phyloP scores from a whole-genome alignment of 2,888 invertebrate species.

The Dynastes maya region DNA sequence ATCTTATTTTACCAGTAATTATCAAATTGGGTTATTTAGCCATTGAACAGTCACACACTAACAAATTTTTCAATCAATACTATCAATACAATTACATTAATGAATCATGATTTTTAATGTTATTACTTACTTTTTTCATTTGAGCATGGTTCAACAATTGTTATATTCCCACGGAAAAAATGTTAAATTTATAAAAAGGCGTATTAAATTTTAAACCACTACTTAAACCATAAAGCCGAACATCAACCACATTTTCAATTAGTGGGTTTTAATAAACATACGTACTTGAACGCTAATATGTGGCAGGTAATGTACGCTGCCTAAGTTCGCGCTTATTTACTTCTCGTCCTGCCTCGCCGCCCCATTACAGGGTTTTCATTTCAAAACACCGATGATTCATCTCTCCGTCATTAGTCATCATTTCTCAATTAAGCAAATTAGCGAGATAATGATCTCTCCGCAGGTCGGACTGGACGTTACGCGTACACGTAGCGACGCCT shows the following conservation, averaged over 20 bases:
- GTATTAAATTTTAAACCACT: too few relatives aligned
- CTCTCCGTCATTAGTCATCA: conserved; percentile 71
- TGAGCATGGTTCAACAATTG: too few relatives aligned
- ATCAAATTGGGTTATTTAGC: too few relatives aligned
- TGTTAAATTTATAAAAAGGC: too few relatives aligned
- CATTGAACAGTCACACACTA: too few relatives aligned
- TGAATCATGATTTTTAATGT: too few relatives aligned
- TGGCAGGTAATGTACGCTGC: background rate
- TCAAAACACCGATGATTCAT: conserved; percentile 69
- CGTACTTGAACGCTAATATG: background rate
- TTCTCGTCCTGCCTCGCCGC: conserved; percentile 44
- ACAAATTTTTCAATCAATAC: too few relatives aligned
- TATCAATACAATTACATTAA: too few relatives aligned
- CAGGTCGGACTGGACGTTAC: conserved; percentile 37
- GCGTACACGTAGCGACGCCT: conserved; percentile 21
- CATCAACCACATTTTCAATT: conserved; percentile 1
- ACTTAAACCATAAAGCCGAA: background rate
- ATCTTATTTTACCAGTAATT: too few relatives aligned
- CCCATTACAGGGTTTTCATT: conserved; percentile 67
- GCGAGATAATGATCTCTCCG: conserved; percentile 60
- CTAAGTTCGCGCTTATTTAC: conserved; percentile 18
- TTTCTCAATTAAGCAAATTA: conserved; percentile 71
- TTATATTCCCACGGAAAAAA: too few relatives aligned
- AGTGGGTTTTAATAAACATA: background rate
- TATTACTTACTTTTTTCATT: too few relatives aligned